Evolutionary conservation across 2,797 vertebrate species (phyloP).

Genomic region (Melopsittacus undulatus): DNA sequence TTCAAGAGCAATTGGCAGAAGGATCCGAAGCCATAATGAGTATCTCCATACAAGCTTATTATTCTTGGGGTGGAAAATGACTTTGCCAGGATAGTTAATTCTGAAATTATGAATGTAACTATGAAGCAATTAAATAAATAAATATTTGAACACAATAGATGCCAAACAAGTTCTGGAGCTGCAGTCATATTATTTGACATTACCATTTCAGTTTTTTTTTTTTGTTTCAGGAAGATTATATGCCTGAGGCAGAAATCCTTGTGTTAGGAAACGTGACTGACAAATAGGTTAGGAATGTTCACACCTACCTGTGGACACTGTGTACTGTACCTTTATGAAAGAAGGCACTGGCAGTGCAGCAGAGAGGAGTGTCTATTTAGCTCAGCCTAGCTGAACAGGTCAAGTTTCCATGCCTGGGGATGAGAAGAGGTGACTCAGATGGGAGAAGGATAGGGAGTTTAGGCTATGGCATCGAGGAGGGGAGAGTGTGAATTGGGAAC

Average conservation of each 20-base stretch:
- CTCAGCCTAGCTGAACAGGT: background rate
- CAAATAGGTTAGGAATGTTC: background rate
- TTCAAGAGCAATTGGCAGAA: conserved; percentile 41
- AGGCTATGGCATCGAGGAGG: background rate
- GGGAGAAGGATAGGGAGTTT: background rate
- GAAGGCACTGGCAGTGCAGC: background rate
- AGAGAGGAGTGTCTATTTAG: background rate
- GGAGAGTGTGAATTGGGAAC: background rate
- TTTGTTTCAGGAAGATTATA: background rate
- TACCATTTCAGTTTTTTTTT: background rate
- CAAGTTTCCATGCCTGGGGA: background rate
- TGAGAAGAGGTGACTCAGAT: background rate
- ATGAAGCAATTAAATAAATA: background rate
- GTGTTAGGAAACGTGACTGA: background rate
- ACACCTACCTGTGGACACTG: background rate
- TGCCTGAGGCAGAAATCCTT: background rate
- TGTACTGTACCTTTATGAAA: background rate
- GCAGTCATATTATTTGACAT: background rate
- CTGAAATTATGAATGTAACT: background rate
- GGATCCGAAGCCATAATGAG: background rate
- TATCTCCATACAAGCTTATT: background rate
- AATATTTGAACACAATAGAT: background rate
- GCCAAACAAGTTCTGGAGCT: background rate
- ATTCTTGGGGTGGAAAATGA: background rate
- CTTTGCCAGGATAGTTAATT: background rate